Percentiles rank a stretch among this genome's conserved stretches.
phyloP scores from a whole-genome alignment of 1,140 invertebrate species.

The Drosophila erecta region DNA sequence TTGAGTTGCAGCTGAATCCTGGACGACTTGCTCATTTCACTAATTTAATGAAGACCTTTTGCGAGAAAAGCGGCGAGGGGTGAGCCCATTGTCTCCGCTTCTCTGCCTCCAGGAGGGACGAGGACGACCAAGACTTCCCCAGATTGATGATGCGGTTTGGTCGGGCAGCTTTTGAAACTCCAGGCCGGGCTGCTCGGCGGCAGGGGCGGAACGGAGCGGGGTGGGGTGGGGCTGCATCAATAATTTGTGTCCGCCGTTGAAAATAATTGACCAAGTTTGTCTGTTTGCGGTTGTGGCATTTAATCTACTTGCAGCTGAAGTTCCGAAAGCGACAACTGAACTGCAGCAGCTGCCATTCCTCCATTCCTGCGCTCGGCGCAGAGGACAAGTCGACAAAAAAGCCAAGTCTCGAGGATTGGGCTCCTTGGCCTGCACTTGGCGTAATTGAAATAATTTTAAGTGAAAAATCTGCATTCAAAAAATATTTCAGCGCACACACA shows the following conservation, averaged over 20 bases:
- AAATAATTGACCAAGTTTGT: slow-evolving; percentile 84
- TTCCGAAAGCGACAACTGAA: slow-evolving; percentile 68
- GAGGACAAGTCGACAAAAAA: slow-evolving; percentile 38
- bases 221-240: slow-evolving; percentile 63
- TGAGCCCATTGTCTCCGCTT: slow-evolving; percentile 58
- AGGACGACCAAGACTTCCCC: slow-evolving; percentile 29
- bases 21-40: slow-evolving; percentile 73
- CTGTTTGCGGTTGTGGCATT: slow-evolving; percentile 81
- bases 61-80: slow-evolving; percentile 45
- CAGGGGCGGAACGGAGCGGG: neutral
- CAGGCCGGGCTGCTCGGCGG: neutral
- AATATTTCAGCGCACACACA: slow-evolving; percentile 69
- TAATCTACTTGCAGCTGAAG: slow-evolving; percentile 76
- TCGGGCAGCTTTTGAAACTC: slow-evolving; percentile 26
- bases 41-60: slow-evolving; percentile 83
- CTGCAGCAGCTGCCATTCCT: slow-evolving; percentile 41
- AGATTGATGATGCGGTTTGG: slow-evolving; percentile 71
- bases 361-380: slow-evolving; percentile 4
- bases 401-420: slow-evolving; percentile 29
- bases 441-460: slow-evolving; percentile 83
- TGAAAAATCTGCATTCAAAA: slow-evolving; percentile 83
- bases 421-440: slow-evolving; percentile 59
- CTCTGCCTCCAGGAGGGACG: slow-evolving; percentile 38
- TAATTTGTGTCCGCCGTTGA: slow-evolving; percentile 82
- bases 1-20: slow-evolving; percentile 42